Evolutionary conservation across 2,797 vertebrate species (phyloP).

Genomic region (Lindbergichthys nudifrons): DNA sequence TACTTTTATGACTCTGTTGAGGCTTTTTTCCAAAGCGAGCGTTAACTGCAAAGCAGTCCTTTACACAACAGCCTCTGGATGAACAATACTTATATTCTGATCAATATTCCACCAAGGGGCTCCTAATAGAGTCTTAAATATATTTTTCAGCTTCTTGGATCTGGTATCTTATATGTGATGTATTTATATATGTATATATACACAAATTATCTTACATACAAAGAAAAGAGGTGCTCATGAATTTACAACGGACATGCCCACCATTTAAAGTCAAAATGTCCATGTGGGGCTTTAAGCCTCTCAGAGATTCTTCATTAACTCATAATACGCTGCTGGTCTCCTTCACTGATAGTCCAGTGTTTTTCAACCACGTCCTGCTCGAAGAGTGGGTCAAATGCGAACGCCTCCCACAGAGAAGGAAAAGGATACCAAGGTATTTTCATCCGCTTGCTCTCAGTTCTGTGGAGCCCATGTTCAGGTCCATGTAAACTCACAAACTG

Average conservation of each 20-base stretch:
- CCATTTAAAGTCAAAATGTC: conserved; percentile 69
- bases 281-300: conserved; percentile 54
- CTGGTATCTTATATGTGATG: conserved; percentile 72
- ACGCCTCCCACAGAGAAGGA: conserved; percentile 57
- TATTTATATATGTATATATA: conserved; percentile 86
- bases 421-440: conserved; percentile 55
- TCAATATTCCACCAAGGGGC: conserved; percentile 54
- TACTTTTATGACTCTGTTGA: conserved; percentile 56
- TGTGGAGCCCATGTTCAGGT: conserved; percentile 56
- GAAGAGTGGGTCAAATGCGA: conserved; percentile 71
- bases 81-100: conserved; percentile 30
- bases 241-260: conserved; percentile 84
- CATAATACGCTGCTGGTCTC: conserved; percentile 18
- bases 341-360: conserved; percentile 27
- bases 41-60: conserved; percentile 57
- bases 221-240: conserved; percentile 79
- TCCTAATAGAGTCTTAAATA: conserved; percentile 77
- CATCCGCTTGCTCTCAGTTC: conserved; percentile 48
- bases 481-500: conserved; percentile 55
- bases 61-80: conserved; percentile 61
- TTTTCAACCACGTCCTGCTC: conserved; percentile 77
- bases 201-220: conserved; percentile 82
- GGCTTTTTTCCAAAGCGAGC: conserved; percentile 59
- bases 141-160: conserved; percentile 82
- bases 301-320: conserved; percentile 31